These are phyloP conservation scores for Hemitrygon akajei DNA, from an alignment of 2,797 vertebrate species.

Conservation along the genomic window DNA sequence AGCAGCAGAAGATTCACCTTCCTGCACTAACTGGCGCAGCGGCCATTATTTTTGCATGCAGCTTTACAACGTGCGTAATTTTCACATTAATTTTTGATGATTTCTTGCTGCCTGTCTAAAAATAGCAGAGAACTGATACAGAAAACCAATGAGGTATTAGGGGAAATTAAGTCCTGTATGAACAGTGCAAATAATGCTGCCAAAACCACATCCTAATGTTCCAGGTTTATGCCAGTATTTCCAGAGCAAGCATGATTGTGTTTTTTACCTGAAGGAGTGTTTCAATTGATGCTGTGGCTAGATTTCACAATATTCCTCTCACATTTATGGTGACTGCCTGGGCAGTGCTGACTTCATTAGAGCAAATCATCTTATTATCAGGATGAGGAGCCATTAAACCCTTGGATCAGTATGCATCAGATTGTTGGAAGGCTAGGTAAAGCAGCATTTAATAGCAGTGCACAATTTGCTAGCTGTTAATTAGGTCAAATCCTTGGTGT, in stretches of 20 bases:
- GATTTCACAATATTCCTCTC: neutral
- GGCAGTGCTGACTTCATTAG: neutral
- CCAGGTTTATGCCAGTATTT: neutral
- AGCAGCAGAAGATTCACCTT: neutral
- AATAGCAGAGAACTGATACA: neutral
- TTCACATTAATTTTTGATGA: conserved; percentile 3
- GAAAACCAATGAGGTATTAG: neutral
- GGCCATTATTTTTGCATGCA: neutral
- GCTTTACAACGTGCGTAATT: neutral
- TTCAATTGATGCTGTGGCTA: neutral
- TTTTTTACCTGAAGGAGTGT: neutral
- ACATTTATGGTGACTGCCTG: neutral
- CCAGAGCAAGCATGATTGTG: neutral
- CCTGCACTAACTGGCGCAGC: neutral
- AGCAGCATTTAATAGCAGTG: neutral
- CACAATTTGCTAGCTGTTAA: neutral
- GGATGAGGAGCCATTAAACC: neutral
- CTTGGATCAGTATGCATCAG: neutral
- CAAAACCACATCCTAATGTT: neutral
- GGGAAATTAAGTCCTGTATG: neutral
- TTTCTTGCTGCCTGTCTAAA: neutral
- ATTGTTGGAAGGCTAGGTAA: neutral
- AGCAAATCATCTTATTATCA: neutral
- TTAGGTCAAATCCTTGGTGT: neutral
- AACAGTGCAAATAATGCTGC: neutral